Conservation (phyloP, 2,797 vertebrate species). For the Echeneis naucrates region DNA sequence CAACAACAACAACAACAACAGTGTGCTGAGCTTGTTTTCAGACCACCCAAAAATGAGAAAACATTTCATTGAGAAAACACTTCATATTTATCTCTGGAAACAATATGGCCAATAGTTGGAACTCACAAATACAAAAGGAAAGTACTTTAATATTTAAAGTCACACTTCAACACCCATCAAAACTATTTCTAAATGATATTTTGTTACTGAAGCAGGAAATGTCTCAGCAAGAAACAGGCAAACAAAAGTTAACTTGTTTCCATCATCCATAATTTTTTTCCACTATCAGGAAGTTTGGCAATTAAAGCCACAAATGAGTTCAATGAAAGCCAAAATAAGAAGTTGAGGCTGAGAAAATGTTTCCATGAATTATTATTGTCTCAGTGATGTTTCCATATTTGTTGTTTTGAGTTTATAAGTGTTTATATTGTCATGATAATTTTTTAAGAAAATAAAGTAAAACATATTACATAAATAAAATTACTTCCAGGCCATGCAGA, state of each 20-base stretch:
- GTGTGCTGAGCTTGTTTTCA: background rate
- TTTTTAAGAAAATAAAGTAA: too few species aligned
- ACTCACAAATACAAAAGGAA: background rate
- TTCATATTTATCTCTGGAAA: slow-evolving; percentile 1
- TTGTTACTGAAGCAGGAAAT: background rate
- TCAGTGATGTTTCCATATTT: too few species aligned
- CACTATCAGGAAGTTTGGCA: background rate
- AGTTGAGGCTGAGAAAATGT: background rate
- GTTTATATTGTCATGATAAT: too few species aligned
- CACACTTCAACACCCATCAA: slow-evolving; percentile 1
- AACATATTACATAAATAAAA: too few species aligned
- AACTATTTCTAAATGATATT: background rate
- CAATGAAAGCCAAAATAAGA: background rate
- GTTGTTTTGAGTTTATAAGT: too few species aligned
- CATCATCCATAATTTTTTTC: background rate
- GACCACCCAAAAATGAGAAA: background rate
- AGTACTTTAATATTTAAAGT: background rate
- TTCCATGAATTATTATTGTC: too few species aligned
- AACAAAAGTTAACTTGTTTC: background rate
- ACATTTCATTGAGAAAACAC: background rate
- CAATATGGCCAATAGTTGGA: background rate
- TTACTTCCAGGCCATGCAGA: too few species aligned
- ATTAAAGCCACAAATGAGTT: background rate
- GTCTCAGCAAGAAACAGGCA: background rate
- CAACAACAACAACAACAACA: background rate